A percentile compares a stretch with the other conserved stretches of the same genome.
Conservation (phyloP, 2,888 invertebrate species). For the Stomorhina lunata region DNA sequence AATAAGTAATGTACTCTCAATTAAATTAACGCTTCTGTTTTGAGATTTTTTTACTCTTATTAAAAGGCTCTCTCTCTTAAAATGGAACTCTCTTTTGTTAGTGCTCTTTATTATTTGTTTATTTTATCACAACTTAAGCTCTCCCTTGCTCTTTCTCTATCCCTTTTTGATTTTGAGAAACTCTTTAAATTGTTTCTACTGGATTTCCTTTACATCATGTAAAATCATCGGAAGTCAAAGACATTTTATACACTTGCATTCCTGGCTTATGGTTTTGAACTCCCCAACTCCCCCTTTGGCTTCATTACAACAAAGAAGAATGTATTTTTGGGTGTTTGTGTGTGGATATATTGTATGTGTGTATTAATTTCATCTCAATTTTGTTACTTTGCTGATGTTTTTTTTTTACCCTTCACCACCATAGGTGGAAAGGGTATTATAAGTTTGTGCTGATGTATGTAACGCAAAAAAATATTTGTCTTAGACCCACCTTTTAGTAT, state of each 20-base stretch:
- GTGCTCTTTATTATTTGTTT: not conserved
- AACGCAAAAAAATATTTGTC: too few species aligned
- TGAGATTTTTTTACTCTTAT: not conserved
- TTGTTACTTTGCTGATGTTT: constrained; percentile 47
- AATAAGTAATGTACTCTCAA: constrained; percentile 57
- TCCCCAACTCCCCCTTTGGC: not conserved
- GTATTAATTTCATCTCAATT: constrained; percentile 38
- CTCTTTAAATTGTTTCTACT: constrained; percentile 27
- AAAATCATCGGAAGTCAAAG: constrained; percentile 58
- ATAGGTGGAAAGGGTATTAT: too few species aligned
- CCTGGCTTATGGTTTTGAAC: constrained; percentile 9
- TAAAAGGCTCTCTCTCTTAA: not conserved
- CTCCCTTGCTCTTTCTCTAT: not conserved
- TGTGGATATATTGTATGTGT: not conserved
- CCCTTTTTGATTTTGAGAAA: not conserved
- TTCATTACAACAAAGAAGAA: not conserved
- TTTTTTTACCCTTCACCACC: too few species aligned
- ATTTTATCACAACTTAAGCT: not conserved
- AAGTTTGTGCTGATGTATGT: too few species aligned
- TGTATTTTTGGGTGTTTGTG: not conserved
- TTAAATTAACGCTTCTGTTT: constrained; percentile 58
- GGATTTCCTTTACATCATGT: constrained; percentile 47
- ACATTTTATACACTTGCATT: constrained; percentile 58
- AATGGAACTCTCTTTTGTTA: not conserved
- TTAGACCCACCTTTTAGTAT: too few species aligned